phyloP scores from a whole-genome alignment of 2,113 vertebrate species.

The Ceyx cyanopectus region DNA sequence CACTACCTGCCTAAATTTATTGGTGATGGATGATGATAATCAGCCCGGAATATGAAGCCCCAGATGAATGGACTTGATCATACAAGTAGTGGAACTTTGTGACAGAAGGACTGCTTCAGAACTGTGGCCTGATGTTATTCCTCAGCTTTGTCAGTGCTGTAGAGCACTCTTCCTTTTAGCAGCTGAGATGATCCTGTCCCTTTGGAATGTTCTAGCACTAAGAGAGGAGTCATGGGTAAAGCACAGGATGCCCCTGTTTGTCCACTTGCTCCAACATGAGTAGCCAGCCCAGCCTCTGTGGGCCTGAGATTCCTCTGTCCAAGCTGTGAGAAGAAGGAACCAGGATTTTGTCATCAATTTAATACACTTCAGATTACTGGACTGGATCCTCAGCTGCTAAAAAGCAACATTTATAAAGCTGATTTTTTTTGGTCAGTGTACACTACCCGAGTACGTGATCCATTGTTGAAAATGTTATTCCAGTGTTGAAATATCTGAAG shows the following conservation, averaged over 20 bases:
- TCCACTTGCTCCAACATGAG: accelerated
- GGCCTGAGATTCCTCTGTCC: background rate
- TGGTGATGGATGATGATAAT: background rate
- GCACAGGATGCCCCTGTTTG: background rate
- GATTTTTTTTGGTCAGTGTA: background rate
- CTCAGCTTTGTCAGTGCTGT: background rate
- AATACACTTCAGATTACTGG: background rate
- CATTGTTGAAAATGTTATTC: background rate
- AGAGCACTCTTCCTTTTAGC: background rate
- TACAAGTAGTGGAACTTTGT: background rate
- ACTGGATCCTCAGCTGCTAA: background rate
- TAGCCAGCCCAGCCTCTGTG: background rate
- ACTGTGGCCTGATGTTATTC: accelerated
- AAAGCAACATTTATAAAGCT: background rate
- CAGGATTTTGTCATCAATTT: background rate
- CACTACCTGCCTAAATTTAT: background rate
- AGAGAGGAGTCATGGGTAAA: background rate
- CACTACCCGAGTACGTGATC: background rate
- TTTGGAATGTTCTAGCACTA: background rate
- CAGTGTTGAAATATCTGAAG: background rate
- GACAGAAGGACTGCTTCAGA: background rate
- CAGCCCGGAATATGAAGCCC: background rate
- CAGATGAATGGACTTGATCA: background rate
- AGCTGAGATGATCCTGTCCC: background rate
- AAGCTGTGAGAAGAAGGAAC: background rate